phyloP scores from a whole-genome alignment of 2,888 invertebrate species.

The Fissipunctia ypsillon region DNA sequence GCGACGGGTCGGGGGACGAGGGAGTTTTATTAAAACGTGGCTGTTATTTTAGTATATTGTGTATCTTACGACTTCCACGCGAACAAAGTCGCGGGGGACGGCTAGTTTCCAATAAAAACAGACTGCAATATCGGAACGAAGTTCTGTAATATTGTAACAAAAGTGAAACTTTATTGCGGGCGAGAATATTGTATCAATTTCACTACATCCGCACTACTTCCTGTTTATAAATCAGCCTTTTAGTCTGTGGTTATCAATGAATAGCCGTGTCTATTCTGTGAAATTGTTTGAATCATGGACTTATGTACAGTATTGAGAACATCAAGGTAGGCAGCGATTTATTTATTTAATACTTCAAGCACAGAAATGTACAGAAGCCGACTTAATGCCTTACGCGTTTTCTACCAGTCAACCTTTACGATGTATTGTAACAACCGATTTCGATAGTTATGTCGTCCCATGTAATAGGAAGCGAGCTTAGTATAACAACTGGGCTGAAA shows the following conservation, averaged over 20 bases:
- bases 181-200: conserved; percentile 36
- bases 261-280: neutral
- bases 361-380: too few species aligned
- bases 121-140: neutral
- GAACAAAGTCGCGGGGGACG: too few species aligned
- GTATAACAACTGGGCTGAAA: neutral
- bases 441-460: neutral
- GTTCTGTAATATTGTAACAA: conserved; percentile 25
- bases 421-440: neutral
- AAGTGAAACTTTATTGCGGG: conserved; percentile 33
- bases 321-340: neutral
- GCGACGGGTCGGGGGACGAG: too few species aligned
- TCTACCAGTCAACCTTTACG: too few species aligned
- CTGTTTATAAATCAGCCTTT: conserved; percentile 13
- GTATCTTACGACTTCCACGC: too few species aligned
- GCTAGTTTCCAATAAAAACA: neutral
- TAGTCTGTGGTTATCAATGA: conserved; percentile 5
- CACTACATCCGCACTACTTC: conserved; percentile 26
- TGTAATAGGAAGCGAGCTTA: neutral
- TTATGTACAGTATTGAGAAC: neutral
- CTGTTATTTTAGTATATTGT: too few species aligned
- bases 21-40: too few species aligned
- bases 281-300: neutral
- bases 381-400: too few species aligned
- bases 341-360: too few species aligned